Conservation (phyloP, 2,113 vertebrate species). For the Thamnaconus septentrionalis region DNA sequence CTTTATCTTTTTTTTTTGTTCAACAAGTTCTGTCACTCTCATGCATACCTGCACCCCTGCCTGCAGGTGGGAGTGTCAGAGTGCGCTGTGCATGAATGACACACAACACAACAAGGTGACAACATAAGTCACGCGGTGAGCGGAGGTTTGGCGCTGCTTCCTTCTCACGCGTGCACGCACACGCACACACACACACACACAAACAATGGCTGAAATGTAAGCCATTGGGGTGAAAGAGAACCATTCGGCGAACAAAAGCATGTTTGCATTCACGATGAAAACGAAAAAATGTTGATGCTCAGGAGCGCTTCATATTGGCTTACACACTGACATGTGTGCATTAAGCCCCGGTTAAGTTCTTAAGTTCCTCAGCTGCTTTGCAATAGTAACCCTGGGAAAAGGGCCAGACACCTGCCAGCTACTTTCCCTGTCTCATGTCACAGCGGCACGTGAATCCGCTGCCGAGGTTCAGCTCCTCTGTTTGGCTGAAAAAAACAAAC, state of each 20-base stretch:
- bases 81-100: neutral
- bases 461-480: neutral
- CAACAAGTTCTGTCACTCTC: neutral
- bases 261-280: neutral
- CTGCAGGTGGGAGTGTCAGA: neutral
- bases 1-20: no score
- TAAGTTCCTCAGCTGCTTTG: slow-evolving; percentile 34
- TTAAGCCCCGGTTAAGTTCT: slow-evolving; percentile 45
- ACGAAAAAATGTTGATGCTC: no score
- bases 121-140: slow-evolving; percentile 11
- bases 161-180: no score
- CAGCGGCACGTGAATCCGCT: slow-evolving; percentile 32
- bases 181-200: no score
- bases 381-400: slow-evolving; percentile 25
- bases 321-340: slow-evolving; percentile 44
- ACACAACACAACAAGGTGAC: neutral
- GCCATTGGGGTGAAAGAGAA: slow-evolving; percentile 2
- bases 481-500: no score
- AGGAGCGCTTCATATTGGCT: slow-evolving; percentile 2
- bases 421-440: slow-evolving; percentile 16
- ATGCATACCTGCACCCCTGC: neutral
- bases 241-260: neutral
- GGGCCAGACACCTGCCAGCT: slow-evolving; percentile 48
- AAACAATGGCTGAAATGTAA: neutral
- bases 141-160: neutral